Conservation (phyloP, 2,888 invertebrate genomes). For the Dryocosmus kuriphilus region DNA sequence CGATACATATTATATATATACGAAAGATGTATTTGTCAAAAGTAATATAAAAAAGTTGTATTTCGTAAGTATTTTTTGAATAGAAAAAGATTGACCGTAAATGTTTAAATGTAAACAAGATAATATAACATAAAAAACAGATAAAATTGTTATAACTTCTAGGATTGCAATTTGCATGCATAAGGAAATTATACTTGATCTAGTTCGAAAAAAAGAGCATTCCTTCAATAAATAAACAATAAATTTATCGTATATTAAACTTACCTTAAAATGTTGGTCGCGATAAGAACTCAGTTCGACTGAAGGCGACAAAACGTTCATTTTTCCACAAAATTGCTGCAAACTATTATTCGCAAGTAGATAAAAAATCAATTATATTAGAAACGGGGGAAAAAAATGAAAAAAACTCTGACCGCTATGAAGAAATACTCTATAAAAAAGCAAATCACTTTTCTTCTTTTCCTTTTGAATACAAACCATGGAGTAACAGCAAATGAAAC, state of each 20-base stretch:
- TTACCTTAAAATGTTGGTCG: slow-evolving; percentile 96
- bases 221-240: background rate
- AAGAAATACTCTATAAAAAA: background rate
- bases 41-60: too few relatives aligned
- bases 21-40: too few relatives aligned
- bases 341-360: background rate
- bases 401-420: background rate
- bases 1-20: too few relatives aligned
- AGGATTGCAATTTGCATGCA: background rate
- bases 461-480: background rate
- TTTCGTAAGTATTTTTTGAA: too few relatives aligned
- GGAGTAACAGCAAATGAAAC: too few relatives aligned
- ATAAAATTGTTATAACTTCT: background rate
- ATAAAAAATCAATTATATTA: background rate
- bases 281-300: slow-evolving; percentile 93
- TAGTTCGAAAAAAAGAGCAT: background rate
- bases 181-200: background rate
- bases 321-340: background rate
- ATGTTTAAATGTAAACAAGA: background rate
- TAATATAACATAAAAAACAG: background rate
- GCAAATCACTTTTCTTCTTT: slow-evolving; percentile 6
- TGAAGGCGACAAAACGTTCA: slow-evolving; percentile 76
- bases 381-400: background rate
- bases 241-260: too few relatives aligned
- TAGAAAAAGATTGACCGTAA: too few relatives aligned